These are phyloP conservation scores for Diadophis punctatus DNA, from an alignment of 2,113 vertebrate species.

Conservation along the genomic window DNA sequence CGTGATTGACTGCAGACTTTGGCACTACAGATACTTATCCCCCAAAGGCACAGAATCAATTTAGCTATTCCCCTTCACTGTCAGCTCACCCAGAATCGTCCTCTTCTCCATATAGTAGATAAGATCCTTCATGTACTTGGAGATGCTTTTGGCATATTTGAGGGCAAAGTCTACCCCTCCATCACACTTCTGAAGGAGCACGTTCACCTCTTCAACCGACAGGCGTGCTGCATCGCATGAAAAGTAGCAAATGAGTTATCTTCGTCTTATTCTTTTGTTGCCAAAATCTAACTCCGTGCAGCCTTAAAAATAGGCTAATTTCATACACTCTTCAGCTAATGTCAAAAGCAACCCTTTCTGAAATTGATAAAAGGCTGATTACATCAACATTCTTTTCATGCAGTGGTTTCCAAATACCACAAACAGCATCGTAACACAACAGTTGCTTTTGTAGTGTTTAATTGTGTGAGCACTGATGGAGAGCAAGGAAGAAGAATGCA, in stretches of 20 bases:
- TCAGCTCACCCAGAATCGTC: conserved; percentile 73
- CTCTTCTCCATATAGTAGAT: conserved; percentile 87
- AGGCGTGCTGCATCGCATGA: conserved; percentile 42
- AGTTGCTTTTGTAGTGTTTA: neutral
- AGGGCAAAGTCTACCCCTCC: conserved; percentile 87
- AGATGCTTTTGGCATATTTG: conserved; percentile 85
- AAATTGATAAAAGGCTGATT: neutral
- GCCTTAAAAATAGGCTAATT: neutral
- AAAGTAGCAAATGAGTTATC: neutral
- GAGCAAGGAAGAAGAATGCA: neutral
- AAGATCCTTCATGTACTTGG: conserved; percentile 96
- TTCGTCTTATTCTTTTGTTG: neutral
- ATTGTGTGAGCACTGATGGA: neutral
- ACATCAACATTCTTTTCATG: neutral
- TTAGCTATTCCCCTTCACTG: neutral
- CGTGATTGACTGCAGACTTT: neutral
- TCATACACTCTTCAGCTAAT: neutral
- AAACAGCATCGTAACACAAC: neutral
- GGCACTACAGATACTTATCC: neutral
- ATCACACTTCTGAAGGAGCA: conserved; percentile 88
- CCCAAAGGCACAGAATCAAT: neutral
- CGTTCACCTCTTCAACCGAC: conserved; percentile 79
- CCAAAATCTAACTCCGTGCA: neutral
- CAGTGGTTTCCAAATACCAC: neutral
- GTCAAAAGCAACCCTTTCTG: neutral